A percentile compares a stretch with the other conserved stretches of the same genome.
These are phyloP conservation scores for Esperia sulphurella DNA, from an alignment of 2,888 invertebrate species.

Conservation along the genomic window DNA sequence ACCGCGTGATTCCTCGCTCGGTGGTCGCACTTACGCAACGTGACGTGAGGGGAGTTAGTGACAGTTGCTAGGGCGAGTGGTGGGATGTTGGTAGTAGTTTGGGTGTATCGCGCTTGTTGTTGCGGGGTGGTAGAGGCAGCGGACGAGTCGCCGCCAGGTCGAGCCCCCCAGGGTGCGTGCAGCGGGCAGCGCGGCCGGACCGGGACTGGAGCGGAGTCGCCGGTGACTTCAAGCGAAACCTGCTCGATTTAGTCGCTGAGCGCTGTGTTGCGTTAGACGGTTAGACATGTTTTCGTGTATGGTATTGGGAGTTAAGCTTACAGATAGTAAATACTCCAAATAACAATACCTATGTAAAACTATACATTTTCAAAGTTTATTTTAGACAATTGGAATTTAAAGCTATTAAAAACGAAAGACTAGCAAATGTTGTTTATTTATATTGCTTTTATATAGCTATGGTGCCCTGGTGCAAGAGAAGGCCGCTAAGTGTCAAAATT, in stretches of 20 bases:
- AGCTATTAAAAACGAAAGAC: no score
- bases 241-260: not conserved
- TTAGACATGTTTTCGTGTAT: no score
- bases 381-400: no score
- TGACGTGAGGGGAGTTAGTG: conserved; percentile 43
- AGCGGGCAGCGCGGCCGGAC: conserved; percentile 68
- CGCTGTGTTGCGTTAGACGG: not conserved
- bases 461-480: no score
- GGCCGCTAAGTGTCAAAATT: no score
- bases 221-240: not conserved
- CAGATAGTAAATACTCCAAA: no score
- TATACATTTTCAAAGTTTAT: no score
- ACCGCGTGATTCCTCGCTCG: no score
- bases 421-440: no score
- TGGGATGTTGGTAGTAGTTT: conserved; percentile 6
- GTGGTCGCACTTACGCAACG: conserved; percentile 72
- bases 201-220: conserved; percentile 56
- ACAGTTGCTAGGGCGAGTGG: conserved; percentile 19
- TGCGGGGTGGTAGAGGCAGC: conserved; percentile 43
- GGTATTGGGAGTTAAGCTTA: no score
- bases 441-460: no score
- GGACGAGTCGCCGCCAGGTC: conserved; percentile 65
- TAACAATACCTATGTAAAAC: no score
- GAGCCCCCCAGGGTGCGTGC: conserved; percentile 58
- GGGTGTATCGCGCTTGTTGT: not conserved